These are phyloP conservation scores for Scaptomyza tumidula DNA, from an alignment of 2,888 invertebrate species.

Conservation along the genomic window DNA sequence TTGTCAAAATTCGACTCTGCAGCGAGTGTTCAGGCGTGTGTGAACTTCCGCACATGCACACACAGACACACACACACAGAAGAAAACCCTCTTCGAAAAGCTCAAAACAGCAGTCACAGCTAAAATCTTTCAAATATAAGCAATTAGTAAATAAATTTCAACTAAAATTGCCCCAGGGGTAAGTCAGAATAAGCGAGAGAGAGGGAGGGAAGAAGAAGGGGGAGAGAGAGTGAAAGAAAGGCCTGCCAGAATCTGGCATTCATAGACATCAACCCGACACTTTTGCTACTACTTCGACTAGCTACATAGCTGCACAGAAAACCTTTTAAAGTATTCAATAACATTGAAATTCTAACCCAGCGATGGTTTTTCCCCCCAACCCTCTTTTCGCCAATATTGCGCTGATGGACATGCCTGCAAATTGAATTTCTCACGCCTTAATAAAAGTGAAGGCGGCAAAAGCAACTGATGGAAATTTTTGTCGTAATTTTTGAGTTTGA, in stretches of 20 bases:
- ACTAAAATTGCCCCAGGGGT: conserved; percentile 12
- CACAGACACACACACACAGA: conserved; percentile 11
- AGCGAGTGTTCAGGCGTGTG: conserved; percentile 71
- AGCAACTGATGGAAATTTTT: conserved; percentile 32
- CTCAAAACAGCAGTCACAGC: conserved; percentile 13
- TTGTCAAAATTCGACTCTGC: conserved; percentile 26
- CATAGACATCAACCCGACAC: conserved; percentile 56
- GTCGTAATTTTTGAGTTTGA: conserved; percentile 36
- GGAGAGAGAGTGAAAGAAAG: neutral
- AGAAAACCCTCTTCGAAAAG: neutral
- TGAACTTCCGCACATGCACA: conserved; percentile 77
- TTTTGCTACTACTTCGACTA: conserved; percentile 16
- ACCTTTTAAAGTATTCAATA: conserved; percentile 80
- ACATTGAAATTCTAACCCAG: conserved; percentile 66
- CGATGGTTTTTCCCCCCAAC: neutral
- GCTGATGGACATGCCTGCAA: conserved; percentile 66
- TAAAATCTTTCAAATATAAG: conserved; percentile 57
- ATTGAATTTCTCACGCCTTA: conserved; percentile 68
- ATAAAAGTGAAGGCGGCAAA: conserved; percentile 26
- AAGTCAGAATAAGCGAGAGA: neutral
- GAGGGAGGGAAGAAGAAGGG: neutral
- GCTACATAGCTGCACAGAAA: conserved; percentile 30
- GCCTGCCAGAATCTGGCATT: conserved; percentile 36
- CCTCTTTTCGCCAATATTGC: conserved; percentile 8
- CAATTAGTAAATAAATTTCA: conserved; percentile 64